Evolutionary conservation across 1,140 invertebrate genomes (phyloP).

Genomic region (Cyphomyrmex costatus): DNA sequence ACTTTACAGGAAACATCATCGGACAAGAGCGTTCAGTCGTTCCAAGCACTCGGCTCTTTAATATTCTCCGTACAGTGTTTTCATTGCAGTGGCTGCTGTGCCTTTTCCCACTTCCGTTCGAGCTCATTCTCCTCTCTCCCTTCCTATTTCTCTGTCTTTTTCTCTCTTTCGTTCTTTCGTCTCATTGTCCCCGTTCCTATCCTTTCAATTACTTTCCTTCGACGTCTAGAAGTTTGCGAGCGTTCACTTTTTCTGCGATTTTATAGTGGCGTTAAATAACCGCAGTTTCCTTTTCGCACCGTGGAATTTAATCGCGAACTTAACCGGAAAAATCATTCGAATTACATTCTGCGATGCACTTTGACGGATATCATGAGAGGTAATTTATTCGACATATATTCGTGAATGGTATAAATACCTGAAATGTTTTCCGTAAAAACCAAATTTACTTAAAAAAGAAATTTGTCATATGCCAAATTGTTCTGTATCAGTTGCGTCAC

Average conservation of each 20-base stretch:
- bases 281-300: background rate
- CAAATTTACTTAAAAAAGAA: too few relatives aligned
- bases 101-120: constrained; percentile 11
- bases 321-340: constrained; percentile 39
- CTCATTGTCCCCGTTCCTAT: constrained; percentile 50
- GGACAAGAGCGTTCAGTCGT: constrained; percentile 61
- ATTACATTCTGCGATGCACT: background rate
- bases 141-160: constrained; percentile 17
- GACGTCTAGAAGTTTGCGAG: constrained; percentile 64
- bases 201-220: constrained; percentile 76
- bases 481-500: too few relatives aligned
- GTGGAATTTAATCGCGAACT: constrained; percentile 42
- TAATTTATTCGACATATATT: background rate
- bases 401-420: background rate
- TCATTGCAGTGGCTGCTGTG: constrained; percentile 48
- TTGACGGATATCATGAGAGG: background rate
- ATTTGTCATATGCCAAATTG: too few relatives aligned
- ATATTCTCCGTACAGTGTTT: constrained; percentile 64
- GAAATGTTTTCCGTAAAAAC: too few relatives aligned
- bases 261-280: constrained; percentile 47
- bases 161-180: constrained; percentile 6
- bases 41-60: constrained; percentile 65
- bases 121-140: background rate
- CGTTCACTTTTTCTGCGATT: constrained; percentile 46
- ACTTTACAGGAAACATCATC: constrained; percentile 64